Percentiles rank a stretch among this genome's conserved stretches.
phyloP scores from a whole-genome alignment of 2,797 vertebrate species.

The Ctenosaura bakeri region DNA sequence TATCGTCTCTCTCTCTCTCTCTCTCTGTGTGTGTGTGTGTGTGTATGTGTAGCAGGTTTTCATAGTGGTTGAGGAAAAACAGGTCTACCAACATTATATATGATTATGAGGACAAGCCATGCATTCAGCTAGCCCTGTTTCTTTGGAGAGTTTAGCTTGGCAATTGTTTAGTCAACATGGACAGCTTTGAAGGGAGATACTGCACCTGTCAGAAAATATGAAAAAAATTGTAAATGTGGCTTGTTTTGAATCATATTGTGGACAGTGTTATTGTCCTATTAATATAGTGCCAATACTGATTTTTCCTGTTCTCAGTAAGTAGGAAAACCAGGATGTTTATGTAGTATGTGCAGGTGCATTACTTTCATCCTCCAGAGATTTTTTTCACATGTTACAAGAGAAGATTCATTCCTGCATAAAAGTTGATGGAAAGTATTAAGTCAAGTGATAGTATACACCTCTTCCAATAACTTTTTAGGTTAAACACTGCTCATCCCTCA shows the following conservation, averaged over 20 bases:
- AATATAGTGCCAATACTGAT: background rate
- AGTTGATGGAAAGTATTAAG: constrained; percentile 21
- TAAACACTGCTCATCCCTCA: background rate
- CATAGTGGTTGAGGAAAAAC: background rate
- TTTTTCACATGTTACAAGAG: constrained; percentile 47
- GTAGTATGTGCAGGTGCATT: background rate
- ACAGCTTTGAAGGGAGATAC: background rate
- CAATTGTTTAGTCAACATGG: background rate
- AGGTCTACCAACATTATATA: background rate
- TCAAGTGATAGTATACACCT: background rate
- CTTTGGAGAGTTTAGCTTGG: background rate
- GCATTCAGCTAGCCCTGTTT: background rate
- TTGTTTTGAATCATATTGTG: background rate
- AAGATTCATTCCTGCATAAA: constrained; percentile 29
- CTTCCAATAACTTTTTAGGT: constrained; percentile 30
- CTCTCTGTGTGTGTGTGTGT: background rate
- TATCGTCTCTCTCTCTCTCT: no score
- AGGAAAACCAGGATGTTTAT: background rate
- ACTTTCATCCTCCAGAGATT: constrained; percentile 41
- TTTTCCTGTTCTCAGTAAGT: background rate
- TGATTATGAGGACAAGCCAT: background rate
- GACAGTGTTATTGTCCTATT: background rate
- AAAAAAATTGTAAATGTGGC: background rate
- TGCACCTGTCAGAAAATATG: background rate
- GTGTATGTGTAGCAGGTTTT: background rate